Base-by-base conservation (phyloP, 2,797 vertebrate genomes). In the Brachymystax lenok region DNA sequence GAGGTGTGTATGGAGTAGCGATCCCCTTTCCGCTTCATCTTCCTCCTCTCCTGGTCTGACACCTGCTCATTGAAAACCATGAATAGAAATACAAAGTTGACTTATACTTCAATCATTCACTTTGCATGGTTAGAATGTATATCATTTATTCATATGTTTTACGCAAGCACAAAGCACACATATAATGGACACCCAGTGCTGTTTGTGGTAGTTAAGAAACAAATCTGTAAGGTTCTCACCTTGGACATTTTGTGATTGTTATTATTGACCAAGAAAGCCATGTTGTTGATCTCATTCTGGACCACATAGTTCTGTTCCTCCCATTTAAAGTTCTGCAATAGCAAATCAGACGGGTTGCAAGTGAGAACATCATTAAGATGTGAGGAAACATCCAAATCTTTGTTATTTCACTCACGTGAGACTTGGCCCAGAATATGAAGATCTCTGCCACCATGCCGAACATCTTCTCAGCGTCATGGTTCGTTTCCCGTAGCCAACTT, bases 251-350 rank as follows among this genome's bases (percentile, higher is more conserved):
- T 95, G 61, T 93, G 95, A 75, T 93, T 94, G 17, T 91, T 94
- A 68, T 95, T 93, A 61, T 95, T 96, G 82, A 97, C 94, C 85
- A 98, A 93, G 82, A 98, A 97, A 71, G 94, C 93, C 93, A 96
- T 95, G 76, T 97, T 99, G 92, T 97, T 97, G 90, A 99, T 98
- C 91, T 98, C 95, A 90, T 98, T 98, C 91, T 98, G 97, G 64
- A 98, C 95, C 28, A 99, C 96, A 7, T 96, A 98, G 85, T 97
- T 99, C 90, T 99, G 98, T 75, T 99, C 98, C 88, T 99, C 98
- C 87, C 98, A 96, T 91, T 98, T 99, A 93, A 99, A 99, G 92
- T 97, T 98, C 98, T 99, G 87, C 88, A 83, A 82, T 14, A 21
- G 28, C 27, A 79, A 80, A 74, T 2, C 82, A 3, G 78, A 16